A percentile compares a stretch with the other conserved stretches of the same genome.
These are phyloP conservation scores for Apeltes quadracus DNA, from an alignment of 2,113 vertebrate species.

Conservation along the genomic window DNA sequence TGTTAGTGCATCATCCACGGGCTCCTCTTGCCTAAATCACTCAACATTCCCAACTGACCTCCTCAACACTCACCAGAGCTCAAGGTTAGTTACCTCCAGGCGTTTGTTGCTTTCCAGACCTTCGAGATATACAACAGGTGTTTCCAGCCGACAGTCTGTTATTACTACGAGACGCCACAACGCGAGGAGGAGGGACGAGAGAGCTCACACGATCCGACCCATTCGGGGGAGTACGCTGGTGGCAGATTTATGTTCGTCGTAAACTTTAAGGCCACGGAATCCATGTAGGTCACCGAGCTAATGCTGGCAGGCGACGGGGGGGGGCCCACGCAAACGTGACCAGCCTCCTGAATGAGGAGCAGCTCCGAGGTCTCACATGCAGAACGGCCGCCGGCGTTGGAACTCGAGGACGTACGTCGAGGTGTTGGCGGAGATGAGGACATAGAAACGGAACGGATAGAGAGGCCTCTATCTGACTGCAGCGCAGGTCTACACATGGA, in stretches of 20 bases:
- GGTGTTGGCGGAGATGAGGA: neutral
- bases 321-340: slow-evolving; percentile 59
- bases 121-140: neutral
- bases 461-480: neutral
- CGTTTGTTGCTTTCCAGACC: neutral
- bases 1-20: neutral
- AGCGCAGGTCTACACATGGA: neutral
- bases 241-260: slow-evolving; percentile 31
- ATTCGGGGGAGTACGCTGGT: neutral
- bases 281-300: slow-evolving; percentile 62
- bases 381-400: neutral
- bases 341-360: slow-evolving; percentile 66
- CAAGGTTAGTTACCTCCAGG: neutral
- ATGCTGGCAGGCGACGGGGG: slow-evolving; percentile 41
- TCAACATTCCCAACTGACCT: slow-evolving; percentile 2
- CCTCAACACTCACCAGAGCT: slow-evolving; percentile 1
- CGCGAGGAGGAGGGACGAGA: neutral
- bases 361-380: slow-evolving; percentile 22
- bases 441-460: neutral
- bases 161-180: neutral
- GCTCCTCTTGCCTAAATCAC: neutral
- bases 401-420: slow-evolving; percentile 21
- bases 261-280: slow-evolving; percentile 42
- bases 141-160: neutral
- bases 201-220: neutral